Evolutionary conservation across 30 jellyfish, hydroid and myxozoan genomes (phyloP), one percentile per base, ranked within the genome.

Genomic region (Sanderia malayensis): DNA sequence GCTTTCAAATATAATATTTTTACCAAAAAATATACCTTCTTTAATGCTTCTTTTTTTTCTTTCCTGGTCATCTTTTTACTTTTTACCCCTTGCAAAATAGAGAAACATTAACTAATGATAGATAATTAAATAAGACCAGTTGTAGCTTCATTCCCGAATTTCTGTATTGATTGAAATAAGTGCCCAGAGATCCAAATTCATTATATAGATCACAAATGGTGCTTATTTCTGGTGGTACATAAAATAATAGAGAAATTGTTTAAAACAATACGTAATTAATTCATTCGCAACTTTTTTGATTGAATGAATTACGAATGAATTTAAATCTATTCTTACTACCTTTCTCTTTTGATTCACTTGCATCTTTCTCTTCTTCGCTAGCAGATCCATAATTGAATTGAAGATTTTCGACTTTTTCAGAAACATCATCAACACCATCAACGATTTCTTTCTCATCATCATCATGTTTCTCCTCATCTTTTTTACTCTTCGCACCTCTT

Each of bases 1-100:
- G n/a, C n/a, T n/a, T n/a, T n/a, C n/a, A n/a, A n/a, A n/a, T n/a
- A n/a, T n/a, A n/a, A n/a, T n/a, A n/a, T n/a, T n/a, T n/a, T n/a
- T n/a, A n/a, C n/a, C n/a, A n/a, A n/a, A n/a, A n/a, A n/a, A n/a
- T n/a, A n/a, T 46, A 73, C 97, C 97, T 74, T 95, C 74, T 83
- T 88, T 15, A 49, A 82, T 24, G 95, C 95, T 53, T 88, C 87
- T 70, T 83, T 82, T 34, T 82, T 88, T 58, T 88, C 97, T 47
- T 88, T 88, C 41, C 97, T 60, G 71, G 97, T 61, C 85, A 88
- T 58, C 68, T 74, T 59, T 45, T 83, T 47, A 32, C 71, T 70
- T 32, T 70, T 46, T n/a, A 70, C 82, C 31, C n/a, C n/a, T n/a
- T n/a, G n/a, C n/a, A 6, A 31, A 52, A 26, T 27, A 8, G 46